phyloP scores from a whole-genome alignment of 2,888 invertebrate species.

The Caenorhabditis zanzibari region DNA sequence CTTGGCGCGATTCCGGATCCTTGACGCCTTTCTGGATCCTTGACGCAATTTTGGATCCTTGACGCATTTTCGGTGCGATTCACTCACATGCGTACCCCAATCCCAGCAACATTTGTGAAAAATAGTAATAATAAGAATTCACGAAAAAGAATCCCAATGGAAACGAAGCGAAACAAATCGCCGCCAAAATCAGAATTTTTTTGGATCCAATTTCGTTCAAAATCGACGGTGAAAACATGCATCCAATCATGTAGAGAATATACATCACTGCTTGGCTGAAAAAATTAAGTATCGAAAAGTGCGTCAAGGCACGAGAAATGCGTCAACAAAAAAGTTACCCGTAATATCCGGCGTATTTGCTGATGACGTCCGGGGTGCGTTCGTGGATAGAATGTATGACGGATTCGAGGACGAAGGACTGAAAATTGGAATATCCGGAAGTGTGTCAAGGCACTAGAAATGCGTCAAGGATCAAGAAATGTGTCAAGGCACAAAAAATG shows the following conservation, averaged over 20 bases:
- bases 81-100: constrained; percentile 72
- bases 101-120: constrained; percentile 64
- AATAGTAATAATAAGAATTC: constrained; percentile 68
- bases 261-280: constrained; percentile 68
- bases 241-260: constrained; percentile 64
- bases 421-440: constrained; percentile 18
- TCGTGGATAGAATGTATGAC: constrained; percentile 74
- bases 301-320: constrained; percentile 1
- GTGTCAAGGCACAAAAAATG: not conserved
- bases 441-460: not conserved
- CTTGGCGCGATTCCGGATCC: not conserved
- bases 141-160: constrained; percentile 71
- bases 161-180: constrained; percentile 59
- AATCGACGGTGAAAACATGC: constrained; percentile 65
- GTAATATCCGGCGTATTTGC: constrained; percentile 71
- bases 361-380: constrained; percentile 60
- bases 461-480: not conserved
- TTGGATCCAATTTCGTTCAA: constrained; percentile 59
- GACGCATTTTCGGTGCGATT: not conserved
- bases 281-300: not conserved
- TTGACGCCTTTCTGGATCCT: not conserved
- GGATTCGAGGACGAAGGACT: constrained; percentile 72
- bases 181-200: constrained; percentile 45
- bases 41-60: not conserved
- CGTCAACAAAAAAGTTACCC: constrained; percentile 53